Evolutionary conservation across 2,888 invertebrate genomes (phyloP), one percentile per base, ranked within the genome.

Genomic region (Cremastinae sp.): DNA sequence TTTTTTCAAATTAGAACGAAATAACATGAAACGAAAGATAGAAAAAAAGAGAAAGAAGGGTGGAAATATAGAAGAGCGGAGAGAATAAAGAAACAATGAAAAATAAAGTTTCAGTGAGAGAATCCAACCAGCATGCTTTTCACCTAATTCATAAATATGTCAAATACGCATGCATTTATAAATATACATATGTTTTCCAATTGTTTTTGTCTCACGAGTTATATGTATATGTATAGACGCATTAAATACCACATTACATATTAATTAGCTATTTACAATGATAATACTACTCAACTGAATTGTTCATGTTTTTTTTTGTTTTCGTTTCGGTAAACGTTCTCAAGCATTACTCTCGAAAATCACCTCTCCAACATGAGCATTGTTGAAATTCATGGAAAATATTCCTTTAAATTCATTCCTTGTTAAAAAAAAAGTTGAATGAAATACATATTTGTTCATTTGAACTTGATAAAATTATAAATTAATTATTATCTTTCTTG

Each of bases 111-210:
- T 74, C 65, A 58, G 54, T 59, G 70, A 72, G 75, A 64, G 28
- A 70, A 58, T 64, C 86, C 84, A 87, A 82, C 81, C 84, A 87
- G 86, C 87, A 87, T 87, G 87, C 87, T 83, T 28, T 28, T 87
- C 80, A 84, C 86, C 84, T 87, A 87, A 82, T 82, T 78, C 58
- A 75, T 70, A 75, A 68, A 75, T 81, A 82, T 81, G 71, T 28
- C 28, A 28, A 78, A 78, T 83, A 81, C 77, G 74, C 82, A 78
- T 74, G 69, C 73, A 49, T 76, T 43, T 56, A 66, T 28, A 66
- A 49, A 74, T 68, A 79, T 70, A 74, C 79, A 66, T 75, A 74
- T 74, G 76, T 61, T 76, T n/a, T 79, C 58, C 78, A 77, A 82
- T 28, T 38, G 20, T 58, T 41, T 41, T 41, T 12, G 41, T 41